Evolutionary conservation across 1,140 invertebrate genomes (phyloP), one percentile per base, ranked within the genome.

Genomic region (Drosophila watanabei): DNA sequence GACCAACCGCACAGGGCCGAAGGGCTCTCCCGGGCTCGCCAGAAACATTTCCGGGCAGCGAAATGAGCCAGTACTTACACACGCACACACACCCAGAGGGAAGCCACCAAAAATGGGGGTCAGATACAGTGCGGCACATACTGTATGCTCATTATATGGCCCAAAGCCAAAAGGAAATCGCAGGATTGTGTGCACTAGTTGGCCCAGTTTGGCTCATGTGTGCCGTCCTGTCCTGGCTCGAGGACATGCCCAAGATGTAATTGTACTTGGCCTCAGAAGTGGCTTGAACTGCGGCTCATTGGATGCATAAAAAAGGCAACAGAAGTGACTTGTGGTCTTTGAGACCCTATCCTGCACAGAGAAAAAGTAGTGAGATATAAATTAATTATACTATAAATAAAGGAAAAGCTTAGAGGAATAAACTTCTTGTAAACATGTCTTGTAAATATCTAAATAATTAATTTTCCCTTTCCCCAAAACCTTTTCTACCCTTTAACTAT

Each of bases 111-210:
- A n/a, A 28, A 57, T 57, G 35, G 35, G 54, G 54, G 54, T 39
- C 35, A 57, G 54, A 33, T 43, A 59, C n/a, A 32, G 39, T 16
- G 16, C 24, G n/a, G 32, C 18, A 24, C 33, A 49, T 49, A 54
- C 37, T 78, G 32, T 68, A 39, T 69, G 75, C 75, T 70, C 58
- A 78, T 79, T 79, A 70, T 69, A 70, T 61, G 75, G 57, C 64
- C 58, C 43, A 48, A 35, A 64, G 61, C 48, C 73, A 52, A 61
- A 37, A 61, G 37, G 14, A 51, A 37, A 58, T 48, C 61, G 46
- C 20, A 35, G n/a, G 30, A 77, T 51, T 57, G 20, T 33, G 32
- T 45, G 39, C 52, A 59, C 24, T 64, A 41, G 35, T 45, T 52
- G 39, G 28, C 48, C 54, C 54, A 28, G 54, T 39, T 75, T 61